phyloP scores from a whole-genome alignment of 2,888 invertebrate species.

The Aleiodes leptofemur region DNA sequence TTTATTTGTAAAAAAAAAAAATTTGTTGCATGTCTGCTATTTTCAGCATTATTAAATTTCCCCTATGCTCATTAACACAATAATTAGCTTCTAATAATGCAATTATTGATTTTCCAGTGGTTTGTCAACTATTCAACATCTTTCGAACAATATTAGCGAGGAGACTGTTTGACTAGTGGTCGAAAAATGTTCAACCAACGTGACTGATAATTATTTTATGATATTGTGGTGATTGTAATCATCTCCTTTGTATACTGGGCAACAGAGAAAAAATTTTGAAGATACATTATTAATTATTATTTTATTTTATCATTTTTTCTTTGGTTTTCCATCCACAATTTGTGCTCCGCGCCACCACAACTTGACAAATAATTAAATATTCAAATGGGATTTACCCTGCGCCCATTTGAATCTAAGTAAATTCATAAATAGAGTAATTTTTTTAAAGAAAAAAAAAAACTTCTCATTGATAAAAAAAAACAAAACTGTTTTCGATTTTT shows the following conservation, averaged over 20 bases:
- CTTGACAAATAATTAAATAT: slow-evolving; percentile 43
- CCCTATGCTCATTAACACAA: too few species aligned
- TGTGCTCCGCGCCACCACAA: slow-evolving; percentile 36
- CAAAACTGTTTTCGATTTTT: background rate
- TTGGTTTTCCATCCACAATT: slow-evolving; percentile 19
- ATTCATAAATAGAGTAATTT: slow-evolving; percentile 26
- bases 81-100: background rate
- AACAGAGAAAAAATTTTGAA: slow-evolving; percentile 6
- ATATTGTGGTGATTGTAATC: slow-evolving; percentile 12
- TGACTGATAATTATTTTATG: slow-evolving; percentile 34
- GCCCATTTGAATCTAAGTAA: slow-evolving; percentile 38
- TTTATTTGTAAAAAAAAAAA: too few species aligned
- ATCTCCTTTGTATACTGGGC: slow-evolving; percentile 22
- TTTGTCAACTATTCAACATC: slow-evolving; percentile 45
- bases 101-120: slow-evolving; percentile 27
- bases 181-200: slow-evolving; percentile 13
- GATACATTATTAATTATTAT: background rate
- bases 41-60: too few species aligned
- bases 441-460: background rate
- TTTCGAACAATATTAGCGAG: slow-evolving; percentile 65
- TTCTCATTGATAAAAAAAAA: background rate
- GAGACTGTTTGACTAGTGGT: slow-evolving; percentile 69
- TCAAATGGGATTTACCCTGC: slow-evolving; percentile 27
- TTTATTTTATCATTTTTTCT: background rate
- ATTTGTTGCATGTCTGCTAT: too few species aligned